phyloP scores from a whole-genome alignment of 2,113 vertebrate species.

The Xenopus laevis region DNA sequence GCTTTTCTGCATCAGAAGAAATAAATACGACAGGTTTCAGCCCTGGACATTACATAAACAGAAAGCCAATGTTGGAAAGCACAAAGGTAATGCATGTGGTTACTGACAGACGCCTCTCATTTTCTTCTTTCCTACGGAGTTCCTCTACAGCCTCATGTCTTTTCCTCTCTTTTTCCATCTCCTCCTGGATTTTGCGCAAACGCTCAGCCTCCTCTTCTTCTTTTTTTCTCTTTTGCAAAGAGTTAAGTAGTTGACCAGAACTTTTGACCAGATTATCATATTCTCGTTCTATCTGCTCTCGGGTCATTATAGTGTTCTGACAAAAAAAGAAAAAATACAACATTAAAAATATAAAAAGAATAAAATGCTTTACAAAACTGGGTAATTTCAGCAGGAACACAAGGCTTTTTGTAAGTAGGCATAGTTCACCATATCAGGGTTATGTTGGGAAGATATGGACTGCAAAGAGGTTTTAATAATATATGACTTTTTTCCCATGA shows the following conservation, averaged over 20 bases:
- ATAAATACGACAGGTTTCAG: neutral
- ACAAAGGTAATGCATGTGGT: neutral
- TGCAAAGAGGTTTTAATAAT: too few relatives aligned
- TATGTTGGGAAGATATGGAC: too few relatives aligned
- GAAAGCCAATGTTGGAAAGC: neutral
- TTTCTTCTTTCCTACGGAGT: conserved; percentile 78
- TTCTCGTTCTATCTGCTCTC: conserved; percentile 84
- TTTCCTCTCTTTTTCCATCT: conserved; percentile 87
- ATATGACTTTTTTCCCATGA: too few relatives aligned
- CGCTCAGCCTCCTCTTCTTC: conserved; percentile 91
- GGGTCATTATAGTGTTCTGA: conserved; percentile 80
- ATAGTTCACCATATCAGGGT: too few relatives aligned
- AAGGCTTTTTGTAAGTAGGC: too few relatives aligned
- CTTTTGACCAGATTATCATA: conserved; percentile 78
- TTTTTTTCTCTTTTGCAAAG: conserved; percentile 89
- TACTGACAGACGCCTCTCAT: conserved; percentile 83
- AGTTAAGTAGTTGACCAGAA: conserved; percentile 81
- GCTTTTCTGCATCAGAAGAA: conserved; percentile 71
- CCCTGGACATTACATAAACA: neutral
- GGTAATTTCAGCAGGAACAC: too few relatives aligned
- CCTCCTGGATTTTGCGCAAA: conserved; percentile 84
- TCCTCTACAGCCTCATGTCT: conserved; percentile 82
- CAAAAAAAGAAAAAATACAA: too few relatives aligned
- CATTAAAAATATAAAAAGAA: too few relatives aligned
- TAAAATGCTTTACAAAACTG: too few relatives aligned